These are phyloP conservation scores for Tringa solitaria DNA, from an alignment of 2,113 vertebrate genomes.

Conservation along the genomic window DNA sequence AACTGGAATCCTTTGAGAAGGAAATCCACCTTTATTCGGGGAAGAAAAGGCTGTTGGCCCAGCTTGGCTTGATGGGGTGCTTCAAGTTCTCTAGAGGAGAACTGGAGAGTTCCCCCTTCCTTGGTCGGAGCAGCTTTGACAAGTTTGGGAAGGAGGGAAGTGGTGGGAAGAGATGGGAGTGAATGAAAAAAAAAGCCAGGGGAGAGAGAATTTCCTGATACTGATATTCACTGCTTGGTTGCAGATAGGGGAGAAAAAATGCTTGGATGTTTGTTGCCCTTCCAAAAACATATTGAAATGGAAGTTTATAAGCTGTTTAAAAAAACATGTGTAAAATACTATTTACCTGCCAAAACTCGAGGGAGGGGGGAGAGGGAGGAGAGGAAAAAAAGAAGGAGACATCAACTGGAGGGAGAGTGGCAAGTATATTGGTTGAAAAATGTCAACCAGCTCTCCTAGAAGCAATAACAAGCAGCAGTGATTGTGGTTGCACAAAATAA, in stretches of 20 bases:
- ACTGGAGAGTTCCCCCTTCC: neutral
- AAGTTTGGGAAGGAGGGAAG: neutral
- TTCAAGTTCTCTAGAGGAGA: neutral
- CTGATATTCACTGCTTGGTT: neutral
- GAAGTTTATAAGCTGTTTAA: neutral
- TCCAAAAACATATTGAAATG: neutral
- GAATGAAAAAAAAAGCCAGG: neutral
- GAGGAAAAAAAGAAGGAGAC: neutral
- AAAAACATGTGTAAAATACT: neutral
- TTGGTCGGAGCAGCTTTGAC: neutral
- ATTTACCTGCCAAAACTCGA: neutral
- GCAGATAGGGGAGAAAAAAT: neutral
- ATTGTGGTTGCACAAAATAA: neutral
- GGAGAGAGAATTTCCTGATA: neutral
- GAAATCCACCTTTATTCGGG: neutral
- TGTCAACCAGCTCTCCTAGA: conserved; percentile 14
- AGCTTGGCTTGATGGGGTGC: neutral
- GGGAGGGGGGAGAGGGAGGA: neutral
- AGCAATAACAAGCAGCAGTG: neutral
- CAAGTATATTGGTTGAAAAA: conserved; percentile 43
- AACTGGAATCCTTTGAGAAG: neutral
- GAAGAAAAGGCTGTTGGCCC: neutral
- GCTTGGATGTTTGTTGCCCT: neutral
- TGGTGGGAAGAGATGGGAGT: neutral
- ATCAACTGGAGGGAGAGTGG: neutral